Evolutionary conservation across 2,113 vertebrate species (phyloP).

Genomic region (Heterotis niloticus): DNA sequence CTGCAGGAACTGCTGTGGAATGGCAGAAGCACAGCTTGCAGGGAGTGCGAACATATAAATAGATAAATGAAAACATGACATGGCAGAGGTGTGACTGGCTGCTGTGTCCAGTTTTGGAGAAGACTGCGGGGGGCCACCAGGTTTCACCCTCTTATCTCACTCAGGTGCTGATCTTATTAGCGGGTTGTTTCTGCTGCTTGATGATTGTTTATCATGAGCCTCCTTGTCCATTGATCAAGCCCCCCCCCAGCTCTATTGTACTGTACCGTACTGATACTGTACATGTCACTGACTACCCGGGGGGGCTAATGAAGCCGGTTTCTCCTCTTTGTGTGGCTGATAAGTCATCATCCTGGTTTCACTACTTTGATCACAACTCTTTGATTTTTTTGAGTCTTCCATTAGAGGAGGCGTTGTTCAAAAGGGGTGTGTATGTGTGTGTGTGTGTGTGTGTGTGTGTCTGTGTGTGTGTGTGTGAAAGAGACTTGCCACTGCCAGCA

Average conservation of each 20-base stretch:
- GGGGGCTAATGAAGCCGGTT: constrained; percentile 29
- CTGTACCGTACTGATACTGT: not conserved
- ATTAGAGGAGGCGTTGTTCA: constrained; percentile 64
- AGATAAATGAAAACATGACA: too few species aligned
- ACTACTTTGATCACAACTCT: constrained; percentile 58
- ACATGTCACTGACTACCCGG: not conserved
- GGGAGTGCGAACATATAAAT: too few species aligned
- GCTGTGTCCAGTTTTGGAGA: too few species aligned
- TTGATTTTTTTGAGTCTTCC: constrained; percentile 58
- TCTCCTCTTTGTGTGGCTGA: constrained; percentile 37
- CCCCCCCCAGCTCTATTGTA: not conserved
- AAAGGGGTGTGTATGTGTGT: constrained; percentile 53
- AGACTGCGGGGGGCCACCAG: too few species aligned
- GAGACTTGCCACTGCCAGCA: constrained; percentile 65
- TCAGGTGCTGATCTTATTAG: too few species aligned
- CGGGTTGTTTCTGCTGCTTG: too few species aligned
- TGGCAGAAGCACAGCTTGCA: too few species aligned
- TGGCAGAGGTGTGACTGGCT: too few species aligned
- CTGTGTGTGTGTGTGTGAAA: constrained; percentile 57
- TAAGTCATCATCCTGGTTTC: constrained; percentile 15
- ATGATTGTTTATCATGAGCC: too few species aligned
- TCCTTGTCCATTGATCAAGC: not conserved
- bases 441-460: constrained; percentile 54
- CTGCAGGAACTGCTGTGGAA: too few species aligned
- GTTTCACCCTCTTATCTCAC: too few species aligned